Conservation (phyloP, 2,797 vertebrate genomes). For the Chanos chanos region DNA sequence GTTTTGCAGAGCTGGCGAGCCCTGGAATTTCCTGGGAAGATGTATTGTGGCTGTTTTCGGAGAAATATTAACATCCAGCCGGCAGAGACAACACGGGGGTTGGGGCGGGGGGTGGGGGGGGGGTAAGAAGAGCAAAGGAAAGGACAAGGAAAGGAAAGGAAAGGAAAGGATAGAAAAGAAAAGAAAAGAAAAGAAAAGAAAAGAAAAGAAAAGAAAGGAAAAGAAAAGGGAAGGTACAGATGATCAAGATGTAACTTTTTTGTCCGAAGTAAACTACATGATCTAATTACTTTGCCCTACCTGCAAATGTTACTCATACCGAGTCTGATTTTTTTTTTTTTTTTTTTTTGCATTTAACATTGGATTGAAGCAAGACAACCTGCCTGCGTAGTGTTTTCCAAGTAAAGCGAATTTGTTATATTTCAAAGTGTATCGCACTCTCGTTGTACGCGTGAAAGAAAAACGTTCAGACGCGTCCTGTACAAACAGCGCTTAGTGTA, state of each 20-base stretch:
- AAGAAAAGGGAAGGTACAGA: constrained; percentile 35
- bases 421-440: too few relatives aligned
- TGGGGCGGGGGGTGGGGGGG: constrained; percentile 50
- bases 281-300: too few relatives aligned
- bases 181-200: constrained; percentile 32
- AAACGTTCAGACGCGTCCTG: too few relatives aligned
- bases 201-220: constrained; percentile 40
- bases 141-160: constrained; percentile 41
- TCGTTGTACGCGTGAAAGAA: too few relatives aligned
- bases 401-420: too few relatives aligned
- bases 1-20: constrained; percentile 58
- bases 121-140: constrained; percentile 37
- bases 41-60: constrained; percentile 64
- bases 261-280: too few relatives aligned
- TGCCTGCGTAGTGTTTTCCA: too few relatives aligned
- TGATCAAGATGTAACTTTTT: constrained; percentile 53
- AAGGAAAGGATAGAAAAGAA: constrained; percentile 2
- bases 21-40: constrained; percentile 68
- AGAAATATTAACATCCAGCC: constrained; percentile 70
- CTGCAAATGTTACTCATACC: too few relatives aligned
- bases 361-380: too few relatives aligned
- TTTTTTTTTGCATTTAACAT: too few relatives aligned
- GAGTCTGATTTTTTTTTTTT: not conserved
- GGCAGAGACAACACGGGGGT: constrained; percentile 10
- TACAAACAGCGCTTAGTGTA: too few relatives aligned